Conservation (phyloP, 2,113 vertebrate species). For the Tupaia tana region DNA sequence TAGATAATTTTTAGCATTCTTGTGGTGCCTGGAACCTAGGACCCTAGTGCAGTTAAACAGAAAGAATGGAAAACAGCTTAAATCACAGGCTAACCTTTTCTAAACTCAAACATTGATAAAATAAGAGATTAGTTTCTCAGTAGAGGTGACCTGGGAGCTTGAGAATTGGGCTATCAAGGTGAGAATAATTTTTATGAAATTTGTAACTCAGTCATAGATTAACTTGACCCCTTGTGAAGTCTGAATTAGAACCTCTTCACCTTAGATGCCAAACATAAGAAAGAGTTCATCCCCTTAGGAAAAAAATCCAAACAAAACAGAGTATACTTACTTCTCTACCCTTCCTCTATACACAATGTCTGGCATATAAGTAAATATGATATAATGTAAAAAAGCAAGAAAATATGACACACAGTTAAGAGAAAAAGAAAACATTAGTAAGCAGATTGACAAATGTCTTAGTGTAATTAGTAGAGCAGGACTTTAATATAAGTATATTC, state of each 20-base stretch:
- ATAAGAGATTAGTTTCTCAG: slow-evolving; percentile 20
- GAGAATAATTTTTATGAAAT: slow-evolving; percentile 35
- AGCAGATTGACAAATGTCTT: not conserved
- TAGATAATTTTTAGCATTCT: slow-evolving; percentile 2
- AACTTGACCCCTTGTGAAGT: not conserved
- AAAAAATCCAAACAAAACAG: not conserved
- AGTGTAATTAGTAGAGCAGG: not conserved
- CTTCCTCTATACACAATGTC: not conserved
- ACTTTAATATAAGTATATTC: slow-evolving; percentile 26
- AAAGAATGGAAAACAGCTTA: not conserved
- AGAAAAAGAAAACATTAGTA: not conserved
- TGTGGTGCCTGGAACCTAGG: not conserved
- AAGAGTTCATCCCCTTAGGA: not conserved
- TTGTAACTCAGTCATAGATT: not conserved
- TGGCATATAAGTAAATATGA: not conserved
- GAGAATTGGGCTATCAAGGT: not conserved
- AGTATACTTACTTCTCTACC: not conserved
- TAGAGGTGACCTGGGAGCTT: not conserved
- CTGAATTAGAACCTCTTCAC: slow-evolving; percentile 36
- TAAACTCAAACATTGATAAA: not conserved
- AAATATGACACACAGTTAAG: not conserved
- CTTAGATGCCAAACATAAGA: not conserved
- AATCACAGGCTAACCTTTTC: not conserved
- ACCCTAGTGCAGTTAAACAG: not conserved
- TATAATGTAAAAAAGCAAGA: slow-evolving; percentile 10